Percentiles rank a stretch among this genome's conserved stretches.
Evolutionary conservation across 2,888 invertebrate species (phyloP).

Genomic region (Autographa pulchrina): DNA sequence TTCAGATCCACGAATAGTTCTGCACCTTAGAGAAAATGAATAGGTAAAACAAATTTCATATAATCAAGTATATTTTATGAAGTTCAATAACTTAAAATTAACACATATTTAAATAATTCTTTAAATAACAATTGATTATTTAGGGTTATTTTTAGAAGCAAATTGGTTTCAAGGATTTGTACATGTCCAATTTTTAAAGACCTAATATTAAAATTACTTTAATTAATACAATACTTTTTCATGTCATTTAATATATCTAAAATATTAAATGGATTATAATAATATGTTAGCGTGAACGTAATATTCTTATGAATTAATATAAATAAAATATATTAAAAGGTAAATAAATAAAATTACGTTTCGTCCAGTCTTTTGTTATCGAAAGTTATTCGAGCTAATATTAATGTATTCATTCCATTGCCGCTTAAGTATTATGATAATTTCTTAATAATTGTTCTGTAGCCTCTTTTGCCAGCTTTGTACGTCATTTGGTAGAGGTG

Average conservation of each 20-base stretch:
- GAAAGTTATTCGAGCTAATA: slow-evolving; percentile 57
- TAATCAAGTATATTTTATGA: slow-evolving; percentile 28
- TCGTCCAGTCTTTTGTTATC: slow-evolving; percentile 67
- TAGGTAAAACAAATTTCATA: neutral
- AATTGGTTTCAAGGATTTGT: neutral
- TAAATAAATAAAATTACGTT: slow-evolving; percentile 53
- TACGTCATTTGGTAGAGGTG: slow-evolving; percentile 86
- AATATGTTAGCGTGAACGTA: neutral
- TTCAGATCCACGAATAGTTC: neutral
- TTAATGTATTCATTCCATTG: slow-evolving; percentile 38
- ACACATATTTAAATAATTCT: slow-evolving; percentile 19
- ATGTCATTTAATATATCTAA: too few species aligned
- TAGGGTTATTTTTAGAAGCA: neutral
- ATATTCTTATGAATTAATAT: slow-evolving; percentile 14
- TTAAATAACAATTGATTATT: slow-evolving; percentile 12
- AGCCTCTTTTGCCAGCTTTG: slow-evolving; percentile 86
- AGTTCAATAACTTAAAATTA: slow-evolving; percentile 11
- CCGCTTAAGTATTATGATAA: slow-evolving; percentile 64
- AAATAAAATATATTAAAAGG: slow-evolving; percentile 27
- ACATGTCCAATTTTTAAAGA: neutral
- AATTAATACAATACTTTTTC: too few species aligned
- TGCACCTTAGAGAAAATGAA: neutral
- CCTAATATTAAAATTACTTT: too few species aligned
- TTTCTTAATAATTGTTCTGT: slow-evolving; percentile 83
- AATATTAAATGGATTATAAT: neutral